Evolutionary conservation across 1,140 invertebrate genomes (phyloP), one percentile per base, ranked within the genome.

Genomic region (Drosophila mauritiana): DNA sequence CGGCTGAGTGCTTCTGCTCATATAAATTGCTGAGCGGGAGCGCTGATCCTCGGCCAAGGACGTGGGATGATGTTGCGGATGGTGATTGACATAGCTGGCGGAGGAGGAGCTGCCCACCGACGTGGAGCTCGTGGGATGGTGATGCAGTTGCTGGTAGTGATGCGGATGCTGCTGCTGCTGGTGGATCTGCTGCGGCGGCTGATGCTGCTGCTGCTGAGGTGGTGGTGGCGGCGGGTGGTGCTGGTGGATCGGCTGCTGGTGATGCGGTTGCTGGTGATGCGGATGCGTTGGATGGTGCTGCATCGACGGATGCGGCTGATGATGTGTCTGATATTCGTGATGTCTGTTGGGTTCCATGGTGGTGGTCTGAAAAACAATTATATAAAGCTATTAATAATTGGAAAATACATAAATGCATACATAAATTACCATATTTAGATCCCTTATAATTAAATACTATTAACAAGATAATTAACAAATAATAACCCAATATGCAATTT

Each of bases 251-350:
- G 73, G 73, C 20, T 17, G 63, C 13, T 64, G 63, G 13, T 70
- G 76, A 11, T 65, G 63, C 15, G 72, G 79, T 20, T 45, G 79
- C 31, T 54, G 37, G 42, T 76, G 82, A 67, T 80, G 77, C 45
- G 78, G 31, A 36, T 58, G 79, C 45, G 69, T 27, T 53, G 77
- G 36, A 37, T 59, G 75, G 37, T 75, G 56, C 56, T 69, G 63
- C 73, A 77, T 53, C 56, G 74, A 36, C 11, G 74, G 72, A 34
- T 51, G 72, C 53, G 46, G 83, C 61, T 86, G 81, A 84, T 88
- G 85, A 86, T 86, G 83, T 46, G 79, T 78, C 62, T 70, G 83
- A 84, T 86, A 91, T 82, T 91, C 90, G 74, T 85, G 83, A 83
- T 89, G 90, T 89, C 80, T 64, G 57, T 89, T 85, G 34, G 86